These are phyloP conservation scores for Cataglyphis altisquamis DNA, from an alignment of 2,888 invertebrate genomes.

Conservation along the genomic window DNA sequence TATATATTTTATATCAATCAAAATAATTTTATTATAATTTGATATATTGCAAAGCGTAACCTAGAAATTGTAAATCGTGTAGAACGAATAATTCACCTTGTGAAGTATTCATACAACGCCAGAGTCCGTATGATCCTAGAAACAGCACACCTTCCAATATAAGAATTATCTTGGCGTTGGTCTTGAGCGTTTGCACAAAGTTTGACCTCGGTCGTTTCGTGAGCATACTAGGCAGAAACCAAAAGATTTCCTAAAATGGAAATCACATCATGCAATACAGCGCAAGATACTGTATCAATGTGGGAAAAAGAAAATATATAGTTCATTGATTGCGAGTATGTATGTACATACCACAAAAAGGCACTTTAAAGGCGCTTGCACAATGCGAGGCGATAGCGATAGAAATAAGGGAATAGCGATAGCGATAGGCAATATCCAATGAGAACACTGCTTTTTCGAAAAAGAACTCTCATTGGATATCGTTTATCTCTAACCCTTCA, in stretches of 20 bases:
- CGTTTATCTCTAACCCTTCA: too few relatives aligned
- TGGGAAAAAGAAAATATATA: neutral
- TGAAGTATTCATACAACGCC: constrained; percentile 90
- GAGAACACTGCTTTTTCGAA: too few relatives aligned
- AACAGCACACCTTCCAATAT: constrained; percentile 88
- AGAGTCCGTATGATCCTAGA: constrained; percentile 89
- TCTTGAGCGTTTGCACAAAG: constrained; percentile 76
- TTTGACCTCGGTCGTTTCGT: constrained; percentile 87
- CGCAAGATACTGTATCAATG: constrained; percentile 65
- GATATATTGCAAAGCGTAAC: constrained; percentile 57
- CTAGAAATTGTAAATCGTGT: constrained; percentile 48
- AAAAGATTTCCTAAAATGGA: constrained; percentile 84
- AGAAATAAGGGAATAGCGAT: too few relatives aligned
- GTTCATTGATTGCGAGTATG: too few relatives aligned
- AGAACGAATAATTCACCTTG: constrained; percentile 88
- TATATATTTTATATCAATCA: neutral
- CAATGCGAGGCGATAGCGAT: too few relatives aligned
- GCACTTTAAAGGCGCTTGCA: too few relatives aligned
- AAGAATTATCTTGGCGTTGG: constrained; percentile 87
- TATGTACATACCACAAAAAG: too few relatives aligned
- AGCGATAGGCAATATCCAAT: too few relatives aligned
- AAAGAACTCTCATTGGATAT: too few relatives aligned
- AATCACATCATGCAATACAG: constrained; percentile 80
- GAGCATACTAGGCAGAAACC: constrained; percentile 88
- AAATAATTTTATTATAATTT: constrained; percentile 2